Evolutionary conservation across 1,140 invertebrate genomes (phyloP).

Genomic region (Drosophila repleta): DNA sequence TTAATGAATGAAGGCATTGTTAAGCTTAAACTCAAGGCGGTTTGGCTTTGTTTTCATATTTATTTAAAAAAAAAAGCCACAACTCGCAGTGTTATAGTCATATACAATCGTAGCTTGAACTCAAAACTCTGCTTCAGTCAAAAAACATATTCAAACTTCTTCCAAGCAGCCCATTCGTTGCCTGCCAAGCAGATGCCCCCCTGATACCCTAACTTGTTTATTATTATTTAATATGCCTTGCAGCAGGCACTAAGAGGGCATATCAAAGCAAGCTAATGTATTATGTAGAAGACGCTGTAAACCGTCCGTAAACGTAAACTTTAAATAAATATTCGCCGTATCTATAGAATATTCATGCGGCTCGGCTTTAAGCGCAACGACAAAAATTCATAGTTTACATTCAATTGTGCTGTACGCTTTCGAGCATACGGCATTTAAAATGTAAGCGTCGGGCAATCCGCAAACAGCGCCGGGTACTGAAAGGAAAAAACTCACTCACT

Average conservation of each 20-base stretch:
- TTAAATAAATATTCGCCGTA: slow-evolving; percentile 6
- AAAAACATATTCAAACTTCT: no score
- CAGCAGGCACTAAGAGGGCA: slow-evolving; percentile 29
- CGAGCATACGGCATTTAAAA: slow-evolving; percentile 2
- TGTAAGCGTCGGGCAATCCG: neutral
- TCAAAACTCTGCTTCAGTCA: no score
- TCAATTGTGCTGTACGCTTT: slow-evolving; percentile 20
- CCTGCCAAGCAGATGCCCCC: no score
- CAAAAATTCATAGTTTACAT: slow-evolving; percentile 4
- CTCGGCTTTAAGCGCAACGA: neutral
- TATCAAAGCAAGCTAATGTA: slow-evolving; percentile 26
- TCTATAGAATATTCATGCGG: neutral
- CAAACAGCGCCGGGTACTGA: neutral
- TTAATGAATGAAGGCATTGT: no score
- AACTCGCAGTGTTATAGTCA: no score
- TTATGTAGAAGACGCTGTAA: slow-evolving; percentile 5
- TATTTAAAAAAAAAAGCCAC: no score
- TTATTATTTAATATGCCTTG: slow-evolving; percentile 49
- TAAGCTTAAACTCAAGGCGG: no score
- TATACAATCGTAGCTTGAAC: no score
- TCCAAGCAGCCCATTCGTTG: no score
- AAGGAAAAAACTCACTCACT: neutral
- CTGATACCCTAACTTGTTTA: neutral
- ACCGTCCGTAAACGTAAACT: neutral
- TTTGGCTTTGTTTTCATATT: no score